Evolutionary conservation across 2,797 vertebrate species (phyloP).

Genomic region (Cossypha niveicapilla): DNA sequence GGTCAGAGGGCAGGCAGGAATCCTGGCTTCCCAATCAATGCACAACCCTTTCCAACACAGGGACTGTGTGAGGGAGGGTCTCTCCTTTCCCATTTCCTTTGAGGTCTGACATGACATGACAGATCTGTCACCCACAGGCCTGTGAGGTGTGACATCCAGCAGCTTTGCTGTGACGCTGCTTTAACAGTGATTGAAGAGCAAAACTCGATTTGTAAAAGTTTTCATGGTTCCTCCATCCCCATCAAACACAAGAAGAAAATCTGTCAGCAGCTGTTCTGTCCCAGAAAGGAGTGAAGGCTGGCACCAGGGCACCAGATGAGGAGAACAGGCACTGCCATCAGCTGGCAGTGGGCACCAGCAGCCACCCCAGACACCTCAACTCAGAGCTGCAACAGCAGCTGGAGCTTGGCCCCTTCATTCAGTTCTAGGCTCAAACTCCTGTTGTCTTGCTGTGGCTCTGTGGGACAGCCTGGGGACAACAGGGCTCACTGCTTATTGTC

Average conservation of each 20-base stretch:
- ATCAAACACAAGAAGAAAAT: background rate
- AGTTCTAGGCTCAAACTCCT: background rate
- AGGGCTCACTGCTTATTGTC: background rate
- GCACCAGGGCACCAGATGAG: background rate
- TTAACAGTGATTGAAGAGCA: conserved; percentile 1
- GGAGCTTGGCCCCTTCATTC: background rate
- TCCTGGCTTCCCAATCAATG: background rate
- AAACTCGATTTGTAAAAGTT: background rate
- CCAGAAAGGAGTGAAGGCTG: background rate
- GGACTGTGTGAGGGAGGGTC: background rate
- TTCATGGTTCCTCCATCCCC: background rate
- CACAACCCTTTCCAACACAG: background rate
- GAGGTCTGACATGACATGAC: background rate
- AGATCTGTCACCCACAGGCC: background rate
- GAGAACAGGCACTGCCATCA: background rate
- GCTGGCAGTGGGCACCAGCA: background rate
- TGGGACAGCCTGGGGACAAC: accelerated
- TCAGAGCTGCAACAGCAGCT: background rate
- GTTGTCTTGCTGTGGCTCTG: background rate
- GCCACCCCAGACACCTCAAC: accelerated
- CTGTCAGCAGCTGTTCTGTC: background rate
- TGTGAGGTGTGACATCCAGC: background rate
- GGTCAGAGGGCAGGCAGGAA: background rate
- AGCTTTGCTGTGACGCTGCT: background rate
- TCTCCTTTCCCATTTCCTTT: background rate